Conservation (phyloP, 2,797 vertebrate genomes). For the Scleropages formosus region DNA sequence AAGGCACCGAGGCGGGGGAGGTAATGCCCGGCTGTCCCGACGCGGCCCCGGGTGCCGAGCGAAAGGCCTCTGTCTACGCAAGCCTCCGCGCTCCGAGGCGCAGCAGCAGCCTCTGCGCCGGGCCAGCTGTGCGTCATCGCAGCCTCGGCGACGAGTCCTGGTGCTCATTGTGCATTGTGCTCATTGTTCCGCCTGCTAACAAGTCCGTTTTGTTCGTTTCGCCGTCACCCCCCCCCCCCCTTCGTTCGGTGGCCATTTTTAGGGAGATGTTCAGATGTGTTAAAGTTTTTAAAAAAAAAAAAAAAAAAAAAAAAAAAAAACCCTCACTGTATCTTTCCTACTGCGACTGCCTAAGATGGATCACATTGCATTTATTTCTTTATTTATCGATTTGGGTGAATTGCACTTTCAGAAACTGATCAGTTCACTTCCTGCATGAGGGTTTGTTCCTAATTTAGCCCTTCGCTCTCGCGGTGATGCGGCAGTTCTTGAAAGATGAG, state of each 20-base stretch:
- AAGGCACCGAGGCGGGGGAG: background rate
- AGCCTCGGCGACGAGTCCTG: background rate
- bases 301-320: too few species aligned
- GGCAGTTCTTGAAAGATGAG: background rate
- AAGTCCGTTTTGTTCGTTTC: background rate
- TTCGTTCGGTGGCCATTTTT: too few species aligned
- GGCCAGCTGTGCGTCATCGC: background rate
- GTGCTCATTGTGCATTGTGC: background rate
- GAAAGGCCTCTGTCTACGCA: conserved; percentile 7
- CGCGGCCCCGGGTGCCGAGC: background rate
- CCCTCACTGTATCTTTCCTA: background rate
- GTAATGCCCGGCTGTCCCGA: too few species aligned
- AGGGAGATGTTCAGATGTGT: too few species aligned
- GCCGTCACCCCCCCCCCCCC: background rate
- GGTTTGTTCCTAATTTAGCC: background rate
- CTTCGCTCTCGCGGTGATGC: too few species aligned
- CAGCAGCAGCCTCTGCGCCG: too few species aligned
- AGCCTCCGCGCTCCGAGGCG: background rate
- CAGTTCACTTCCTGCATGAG: background rate
- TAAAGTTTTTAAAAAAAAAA: too few species aligned
- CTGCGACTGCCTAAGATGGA: background rate
- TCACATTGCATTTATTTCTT: conserved; percentile 11
- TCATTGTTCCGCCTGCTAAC: background rate
- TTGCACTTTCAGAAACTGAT: background rate
- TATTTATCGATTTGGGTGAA: too few species aligned